phyloP scores from a whole-genome alignment of 2,888 invertebrate genomes.

The Odontomyia ornata region DNA sequence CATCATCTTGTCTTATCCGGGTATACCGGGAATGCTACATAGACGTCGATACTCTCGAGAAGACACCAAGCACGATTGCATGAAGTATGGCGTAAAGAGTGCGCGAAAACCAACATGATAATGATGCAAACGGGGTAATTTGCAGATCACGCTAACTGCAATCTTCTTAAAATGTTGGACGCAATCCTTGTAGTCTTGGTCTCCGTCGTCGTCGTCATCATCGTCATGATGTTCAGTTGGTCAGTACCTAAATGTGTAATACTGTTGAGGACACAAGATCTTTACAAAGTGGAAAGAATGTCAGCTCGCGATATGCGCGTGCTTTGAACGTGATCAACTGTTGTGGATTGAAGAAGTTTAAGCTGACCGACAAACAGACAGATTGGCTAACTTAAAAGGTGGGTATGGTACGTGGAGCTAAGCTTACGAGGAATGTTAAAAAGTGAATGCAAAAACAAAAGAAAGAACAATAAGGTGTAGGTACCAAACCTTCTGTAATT shows the following conservation, averaged over 20 bases:
- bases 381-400: neutral
- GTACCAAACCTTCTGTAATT: no score
- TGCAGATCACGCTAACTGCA: slow-evolving; percentile 42
- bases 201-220: no score
- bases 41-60: neutral
- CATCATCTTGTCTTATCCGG: neutral
- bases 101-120: slow-evolving; percentile 35
- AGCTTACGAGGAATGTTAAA: neutral
- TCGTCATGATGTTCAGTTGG: neutral
- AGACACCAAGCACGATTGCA: neutral
- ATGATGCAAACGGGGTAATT: slow-evolving; percentile 31
- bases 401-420: neutral
- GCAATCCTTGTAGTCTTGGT: no score
- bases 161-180: slow-evolving; percentile 25
- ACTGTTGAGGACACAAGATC: slow-evolving; percentile 36
- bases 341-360: neutral
- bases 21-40: neutral
- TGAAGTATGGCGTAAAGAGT: slow-evolving; percentile 1
- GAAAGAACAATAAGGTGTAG: neutral
- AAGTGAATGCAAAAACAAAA: neutral
- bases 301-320: slow-evolving; percentile 45
- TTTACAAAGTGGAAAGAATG: slow-evolving; percentile 31
- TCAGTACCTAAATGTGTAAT: neutral
- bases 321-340: slow-evolving; percentile 43
- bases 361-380: neutral